Evolutionary conservation across 1,140 invertebrate species (phyloP).

Genomic region (Mylabris phalerata): DNA sequence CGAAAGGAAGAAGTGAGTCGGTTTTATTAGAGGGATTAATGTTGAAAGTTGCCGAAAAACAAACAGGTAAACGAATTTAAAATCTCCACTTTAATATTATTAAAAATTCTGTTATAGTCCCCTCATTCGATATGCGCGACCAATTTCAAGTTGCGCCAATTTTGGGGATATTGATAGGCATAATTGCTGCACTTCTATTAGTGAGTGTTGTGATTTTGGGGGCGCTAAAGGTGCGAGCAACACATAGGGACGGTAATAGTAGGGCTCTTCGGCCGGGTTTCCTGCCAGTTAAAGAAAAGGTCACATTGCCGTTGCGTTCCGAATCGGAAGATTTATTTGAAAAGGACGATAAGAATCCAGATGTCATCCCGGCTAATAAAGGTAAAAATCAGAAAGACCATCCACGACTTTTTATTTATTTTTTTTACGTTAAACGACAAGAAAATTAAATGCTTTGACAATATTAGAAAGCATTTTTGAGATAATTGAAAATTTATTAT

Average conservation of each 20-base stretch:
- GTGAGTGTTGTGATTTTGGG: constrained; percentile 63
- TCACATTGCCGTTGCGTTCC: constrained; percentile 51
- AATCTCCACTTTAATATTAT: too few relatives aligned
- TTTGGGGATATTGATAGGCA: constrained; percentile 64
- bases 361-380: constrained; percentile 80
- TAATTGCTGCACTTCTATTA: constrained; percentile 60
- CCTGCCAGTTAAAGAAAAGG: constrained; percentile 61
- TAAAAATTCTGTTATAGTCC: constrained; percentile 28
- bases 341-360: constrained; percentile 74
- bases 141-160: constrained; percentile 66
- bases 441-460: too few relatives aligned
- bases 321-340: constrained; percentile 64
- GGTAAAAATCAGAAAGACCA: constrained; percentile 49
- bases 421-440: background rate
- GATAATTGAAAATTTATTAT: too few relatives aligned
- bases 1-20: constrained; percentile 53
- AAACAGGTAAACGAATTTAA: constrained; percentile 53
- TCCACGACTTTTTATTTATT: background rate
- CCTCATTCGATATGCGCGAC: constrained; percentile 37
- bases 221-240: constrained; percentile 57
- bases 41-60: constrained; percentile 69
- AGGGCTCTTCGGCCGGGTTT: constrained; percentile 50
- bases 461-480: too few relatives aligned
- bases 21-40: constrained; percentile 57
- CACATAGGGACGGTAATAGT: constrained; percentile 45